phyloP scores from a whole-genome alignment of 2,113 vertebrate species.

The Psephotus haematonotus region DNA sequence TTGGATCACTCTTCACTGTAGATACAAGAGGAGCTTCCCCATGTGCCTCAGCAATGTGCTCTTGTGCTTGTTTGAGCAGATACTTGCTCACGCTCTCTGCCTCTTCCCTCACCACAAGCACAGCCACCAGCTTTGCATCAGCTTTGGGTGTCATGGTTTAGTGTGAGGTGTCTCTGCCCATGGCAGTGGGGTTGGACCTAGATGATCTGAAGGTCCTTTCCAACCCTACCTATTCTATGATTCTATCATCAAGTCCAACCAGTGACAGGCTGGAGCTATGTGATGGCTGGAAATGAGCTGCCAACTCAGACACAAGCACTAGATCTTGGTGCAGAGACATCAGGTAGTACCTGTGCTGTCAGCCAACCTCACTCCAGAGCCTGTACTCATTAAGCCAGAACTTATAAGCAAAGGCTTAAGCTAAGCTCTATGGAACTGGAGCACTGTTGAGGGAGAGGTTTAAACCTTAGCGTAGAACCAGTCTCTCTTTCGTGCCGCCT shows the following conservation, averaged over 20 bases:
- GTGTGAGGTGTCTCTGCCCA: no score
- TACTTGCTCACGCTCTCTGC: neutral
- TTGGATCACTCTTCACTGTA: neutral
- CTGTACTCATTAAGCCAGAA: neutral
- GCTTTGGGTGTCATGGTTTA: neutral
- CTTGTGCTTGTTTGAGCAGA: neutral
- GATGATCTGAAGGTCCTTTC: no score
- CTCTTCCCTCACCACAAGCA: neutral
- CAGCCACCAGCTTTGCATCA: neutral
- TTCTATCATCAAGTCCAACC: neutral
- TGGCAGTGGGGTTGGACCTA: no score
- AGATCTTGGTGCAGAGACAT: neutral
- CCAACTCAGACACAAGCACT: rapidly evolving
- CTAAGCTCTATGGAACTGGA: neutral
- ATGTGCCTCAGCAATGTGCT: neutral
- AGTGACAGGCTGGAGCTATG: neutral
- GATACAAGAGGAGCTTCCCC: neutral
- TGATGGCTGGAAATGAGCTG: neutral
- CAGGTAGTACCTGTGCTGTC: neutral
- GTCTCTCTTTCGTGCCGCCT: neutral
- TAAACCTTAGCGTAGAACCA: neutral
- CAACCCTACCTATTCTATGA: no score
- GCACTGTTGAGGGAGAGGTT: neutral
- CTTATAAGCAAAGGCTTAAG: neutral
- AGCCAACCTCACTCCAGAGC: neutral